phyloP scores from a whole-genome alignment of 2,113 vertebrate species.

The Diphyllodes magnificus region DNA sequence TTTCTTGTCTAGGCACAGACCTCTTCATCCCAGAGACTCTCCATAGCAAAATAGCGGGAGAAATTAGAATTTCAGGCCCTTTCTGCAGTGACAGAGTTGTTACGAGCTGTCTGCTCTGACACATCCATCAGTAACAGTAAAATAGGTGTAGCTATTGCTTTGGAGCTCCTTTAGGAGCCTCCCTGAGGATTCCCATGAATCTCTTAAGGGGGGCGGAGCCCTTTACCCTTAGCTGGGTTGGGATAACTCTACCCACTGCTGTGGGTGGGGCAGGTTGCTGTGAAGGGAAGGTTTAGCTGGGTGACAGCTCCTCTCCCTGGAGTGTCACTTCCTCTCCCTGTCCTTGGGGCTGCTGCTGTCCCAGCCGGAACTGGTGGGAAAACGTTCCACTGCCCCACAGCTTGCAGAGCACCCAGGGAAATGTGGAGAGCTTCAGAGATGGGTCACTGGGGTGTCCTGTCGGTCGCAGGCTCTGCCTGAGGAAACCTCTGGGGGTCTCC shows the following conservation, averaged over 20 bases:
- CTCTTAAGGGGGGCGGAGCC: not conserved
- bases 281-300: not conserved
- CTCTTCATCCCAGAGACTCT: not conserved
- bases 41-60: not conserved
- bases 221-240: not conserved
- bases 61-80: not conserved
- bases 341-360: not conserved
- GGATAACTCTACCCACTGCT: accelerated
- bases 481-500: not conserved
- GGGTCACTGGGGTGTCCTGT: not conserved
- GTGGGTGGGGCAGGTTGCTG: not conserved
- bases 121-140: not conserved
- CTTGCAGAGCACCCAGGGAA: not conserved
- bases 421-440: accelerated
- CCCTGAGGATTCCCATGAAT: accelerated
- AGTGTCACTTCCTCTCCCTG: accelerated
- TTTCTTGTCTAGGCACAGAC: not conserved
- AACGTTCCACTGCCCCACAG: accelerated
- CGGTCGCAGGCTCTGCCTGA: not conserved
- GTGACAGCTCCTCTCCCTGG: accelerated
- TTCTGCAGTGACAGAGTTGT: not conserved
- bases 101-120: not conserved
- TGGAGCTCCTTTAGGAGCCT: not conserved
- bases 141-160: not conserved
- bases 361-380: not conserved